Base-by-base conservation (phyloP, 2,888 invertebrate genomes). In the Euphydryas editha region DNA sequence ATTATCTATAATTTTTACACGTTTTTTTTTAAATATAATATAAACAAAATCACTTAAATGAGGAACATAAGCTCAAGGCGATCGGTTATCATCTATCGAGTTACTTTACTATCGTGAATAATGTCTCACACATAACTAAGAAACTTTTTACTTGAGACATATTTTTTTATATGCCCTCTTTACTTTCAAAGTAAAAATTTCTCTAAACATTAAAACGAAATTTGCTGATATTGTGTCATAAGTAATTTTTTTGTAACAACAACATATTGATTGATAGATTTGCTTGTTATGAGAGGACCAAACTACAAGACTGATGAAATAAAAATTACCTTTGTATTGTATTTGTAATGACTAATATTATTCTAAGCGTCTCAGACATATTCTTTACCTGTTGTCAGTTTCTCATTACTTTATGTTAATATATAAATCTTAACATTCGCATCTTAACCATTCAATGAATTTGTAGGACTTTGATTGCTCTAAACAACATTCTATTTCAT, bases 11-110 rank as follows among this genome's bases (percentile, higher is more conserved):
- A 68, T 73, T 74, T 76, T 74, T 75, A 76, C 70, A 74, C 62
- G 49, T 62, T 65, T 56, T 62, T 61, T 20, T 65, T 64, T 65
- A 20, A n/a, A 30, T 58, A 62, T 66, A 69, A 71, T 69, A 72
- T 68, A 72, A 73, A 75, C 44, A 59, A 68, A 72, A 72, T 71
- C 72, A 75, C 73, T 76, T 75, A 75, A 65, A 73, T 71, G 75
- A 79, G 78, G 79, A 80, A 78, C 78, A 65, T 70, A 71, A 64
- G 64, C 64, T 64, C 46, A 58, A 64, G 64, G 57, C 58, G 60
- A 37, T 44, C 63, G 15, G n/a, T 30, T 57, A 18, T 44, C 30
- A 51, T 37, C 42, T 55, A 20, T 59, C 49, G 49, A 62, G 62
- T 66, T 54, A 55, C 62, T 59, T 62, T 44, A 24, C 18, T 60